Base-by-base conservation (phyloP, 1,140 invertebrate genomes). In the Hyphantria cunea region DNA sequence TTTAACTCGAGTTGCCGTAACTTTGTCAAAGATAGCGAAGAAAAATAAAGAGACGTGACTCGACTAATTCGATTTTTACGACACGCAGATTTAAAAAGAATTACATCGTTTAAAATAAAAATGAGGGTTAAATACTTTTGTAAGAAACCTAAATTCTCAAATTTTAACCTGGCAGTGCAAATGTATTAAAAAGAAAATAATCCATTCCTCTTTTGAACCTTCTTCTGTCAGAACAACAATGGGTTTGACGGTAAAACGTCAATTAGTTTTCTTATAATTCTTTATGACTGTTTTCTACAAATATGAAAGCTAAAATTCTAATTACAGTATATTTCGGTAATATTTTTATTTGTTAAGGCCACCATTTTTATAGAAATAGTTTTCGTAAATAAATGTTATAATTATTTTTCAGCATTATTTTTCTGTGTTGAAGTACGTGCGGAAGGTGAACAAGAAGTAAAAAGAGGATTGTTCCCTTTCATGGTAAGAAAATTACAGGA, bases 21-120 rank as follows among this genome's bases (percentile, higher is more conserved):
- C 84, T 87, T 88, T 88, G 83, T 86, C 76, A 82, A 64, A 80
- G 85, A 87, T 89, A 90, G 75, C 82, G 74, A 66, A 78, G 78
- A 87, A 82, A 89, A 87, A 86, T 87, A 87, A 85, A 82, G 82
- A 78, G 76, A 82, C 80, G 78, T 89, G 84, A 89, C 83, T 89
- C 63, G 73, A 74, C 82, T 83, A 81, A 89, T 89, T 87, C 73
- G 70, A 69, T 78, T 84, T 84, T 87, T 83, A 80, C 70, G 67
- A 74, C 69, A 60, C 53, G 63, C 69, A 69, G 69, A 74, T 41
- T 70, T 56, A 72, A 73, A 68, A 72, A 78, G 67, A 78, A 65
- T 74, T 65, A 75, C 69, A 45, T 53, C 65, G 71, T 48, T 69
- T 75, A 17, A 8, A 15, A 67, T 68, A 61, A 77, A 58, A 69